Base-by-base conservation (phyloP, 2,113 vertebrate species). In the Tinamus guttatus region DNA sequence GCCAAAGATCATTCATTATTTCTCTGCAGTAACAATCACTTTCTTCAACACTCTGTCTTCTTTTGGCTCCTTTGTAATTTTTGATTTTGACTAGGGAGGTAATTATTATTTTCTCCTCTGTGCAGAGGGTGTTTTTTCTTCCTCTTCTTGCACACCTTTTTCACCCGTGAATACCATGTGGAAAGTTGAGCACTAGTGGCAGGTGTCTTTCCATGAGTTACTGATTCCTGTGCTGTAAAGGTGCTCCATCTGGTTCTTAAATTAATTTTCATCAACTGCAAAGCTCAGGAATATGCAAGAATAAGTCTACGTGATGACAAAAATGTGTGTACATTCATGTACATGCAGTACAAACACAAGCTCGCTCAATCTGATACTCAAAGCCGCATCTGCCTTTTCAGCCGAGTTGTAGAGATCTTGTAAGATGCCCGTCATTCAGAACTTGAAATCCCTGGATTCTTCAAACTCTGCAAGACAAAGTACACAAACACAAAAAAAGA, bases 201-300 rank as follows among this genome's bases (percentile, higher is more conserved):
- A 83, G 69, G 40, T 81, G 89, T 93, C 76, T 84, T 95, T 95
- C 90, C 97, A 93, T 14, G 63, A 94, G 87, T 96, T 94, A 94
- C 89, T 12, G 89, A 92, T 88, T 96, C 94, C 92, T 75, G 85
- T 67, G 80, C 83, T 92, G 90, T 47, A 30, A 95, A 91, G 85
- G 64, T 97, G 93, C 64, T 96, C 96, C 97, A 98, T 97, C 94
- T 95, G 96, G 83, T 91, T 93, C 86, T 95, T 75, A 94, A 90
- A 93, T 96, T 95, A 96, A 96, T 95, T 97, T 96, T 97, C 96
- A 98, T 98, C 95, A 97, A 97, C 84, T 96, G 95, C 89, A 89
- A 95, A 95, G 78, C 77, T 93, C 88, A 69, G 81, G 84, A 92
- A 87, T 91, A 88, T 18, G 60, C 59, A 90, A 93, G 80, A 94